Evolutionary conservation across 1,140 invertebrate genomes (phyloP).

Genomic region (Drosophila varians): DNA sequence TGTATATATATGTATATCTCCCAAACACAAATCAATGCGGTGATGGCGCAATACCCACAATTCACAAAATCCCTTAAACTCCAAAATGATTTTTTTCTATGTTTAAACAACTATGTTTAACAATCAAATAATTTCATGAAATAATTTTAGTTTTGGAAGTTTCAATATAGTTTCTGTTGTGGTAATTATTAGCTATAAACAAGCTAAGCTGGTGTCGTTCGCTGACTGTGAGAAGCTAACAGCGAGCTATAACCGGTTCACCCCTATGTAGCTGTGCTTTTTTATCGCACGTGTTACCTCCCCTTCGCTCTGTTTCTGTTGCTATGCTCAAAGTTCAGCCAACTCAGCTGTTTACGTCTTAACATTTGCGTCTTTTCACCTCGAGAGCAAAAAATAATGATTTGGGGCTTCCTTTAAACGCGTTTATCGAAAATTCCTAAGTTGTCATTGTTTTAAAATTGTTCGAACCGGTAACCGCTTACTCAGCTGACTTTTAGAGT

Average conservation of each 20-base stretch:
- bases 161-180: background rate
- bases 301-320: background rate
- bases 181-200: no score
- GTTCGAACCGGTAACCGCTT: background rate
- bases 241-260: background rate
- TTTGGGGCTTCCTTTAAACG: no score
- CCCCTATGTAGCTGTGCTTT: background rate
- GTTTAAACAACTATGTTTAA: no score
- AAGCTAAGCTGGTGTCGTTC: background rate
- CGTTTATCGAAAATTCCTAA: no score
- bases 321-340: no score
- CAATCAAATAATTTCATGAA: background rate
- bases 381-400: background rate
- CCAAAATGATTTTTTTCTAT: no score
- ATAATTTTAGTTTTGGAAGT: background rate
- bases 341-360: no score
- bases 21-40: constrained; percentile 21
- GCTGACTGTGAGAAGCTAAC: background rate
- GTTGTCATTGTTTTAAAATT: no score
- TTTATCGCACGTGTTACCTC: background rate
- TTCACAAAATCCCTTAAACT: constrained; percentile 8
- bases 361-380: background rate
- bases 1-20: constrained; percentile 10
- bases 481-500: background rate
- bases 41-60: constrained; percentile 45